Percentiles rank a stretch among this genome's conserved stretches.
phyloP scores from a whole-genome alignment of 2,888 invertebrate species.

The Tiliacea aurago region DNA sequence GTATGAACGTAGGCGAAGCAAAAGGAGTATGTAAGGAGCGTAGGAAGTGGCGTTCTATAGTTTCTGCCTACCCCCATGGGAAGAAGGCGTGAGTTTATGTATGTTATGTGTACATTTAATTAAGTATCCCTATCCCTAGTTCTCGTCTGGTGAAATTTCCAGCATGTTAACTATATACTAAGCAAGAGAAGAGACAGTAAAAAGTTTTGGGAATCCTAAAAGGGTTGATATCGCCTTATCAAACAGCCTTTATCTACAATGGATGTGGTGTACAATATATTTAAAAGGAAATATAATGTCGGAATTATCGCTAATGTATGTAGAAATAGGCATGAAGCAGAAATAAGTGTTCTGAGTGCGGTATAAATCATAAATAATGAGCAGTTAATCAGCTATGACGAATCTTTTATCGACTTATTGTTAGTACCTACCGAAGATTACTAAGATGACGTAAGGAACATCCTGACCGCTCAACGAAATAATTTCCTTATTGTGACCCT shows the following conservation, averaged over 20 bases:
- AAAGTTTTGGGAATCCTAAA: not conserved
- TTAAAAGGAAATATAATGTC: no score
- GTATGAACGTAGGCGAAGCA: no score
- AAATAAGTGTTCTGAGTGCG: constrained; percentile 2
- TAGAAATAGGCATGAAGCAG: constrained; percentile 4
- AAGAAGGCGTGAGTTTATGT: no score
- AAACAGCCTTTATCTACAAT: not conserved
- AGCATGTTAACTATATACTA: not conserved
- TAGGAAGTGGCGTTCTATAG: no score
- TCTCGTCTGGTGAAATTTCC: no score
- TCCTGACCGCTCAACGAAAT: not conserved
- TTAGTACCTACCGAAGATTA: constrained; percentile 18
- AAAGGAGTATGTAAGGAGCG: no score
- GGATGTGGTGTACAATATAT: not conserved
- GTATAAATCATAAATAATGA: constrained; percentile 18
- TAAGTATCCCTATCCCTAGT: no score
- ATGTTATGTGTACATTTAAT: no score
- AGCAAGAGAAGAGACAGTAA: constrained; percentile 10
- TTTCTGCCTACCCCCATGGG: no score
- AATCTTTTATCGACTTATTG: constrained; percentile 24
- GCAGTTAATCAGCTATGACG: constrained; percentile 40
- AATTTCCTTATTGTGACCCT: constrained; percentile 1
- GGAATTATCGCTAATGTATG: not conserved
- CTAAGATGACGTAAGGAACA: constrained; percentile 16
- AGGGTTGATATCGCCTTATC: constrained; percentile 15